A percentile compares a stretch with the other conserved stretches of the same genome.
Conservation (phyloP, 2,888 invertebrate genomes). For the Dyspetes luteomarginatus region DNA sequence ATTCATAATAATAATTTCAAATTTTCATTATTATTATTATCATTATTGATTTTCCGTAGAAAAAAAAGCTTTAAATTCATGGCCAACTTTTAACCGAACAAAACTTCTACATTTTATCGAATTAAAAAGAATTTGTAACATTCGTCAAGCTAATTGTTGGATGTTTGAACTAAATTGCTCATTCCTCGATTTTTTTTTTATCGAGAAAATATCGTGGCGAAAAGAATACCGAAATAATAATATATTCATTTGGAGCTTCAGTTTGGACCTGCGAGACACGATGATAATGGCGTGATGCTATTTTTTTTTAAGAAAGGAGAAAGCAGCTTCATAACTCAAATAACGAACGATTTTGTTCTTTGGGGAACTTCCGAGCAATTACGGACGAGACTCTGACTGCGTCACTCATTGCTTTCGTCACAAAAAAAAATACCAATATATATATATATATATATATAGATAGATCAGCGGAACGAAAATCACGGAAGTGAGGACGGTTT, state of each 20-base stretch:
- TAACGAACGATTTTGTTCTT: conserved; percentile 20
- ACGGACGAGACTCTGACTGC: conserved; percentile 5
- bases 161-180: neutral
- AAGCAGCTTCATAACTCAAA: conserved; percentile 37
- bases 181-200: neutral
- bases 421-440: conserved; percentile 19
- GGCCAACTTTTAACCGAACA: too few relatives aligned
- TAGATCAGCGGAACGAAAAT: conserved; percentile 31
- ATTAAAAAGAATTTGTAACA: neutral
- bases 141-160: neutral
- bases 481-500: conserved; percentile 31
- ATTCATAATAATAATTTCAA: too few relatives aligned
- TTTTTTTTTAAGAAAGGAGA: conserved; percentile 42
- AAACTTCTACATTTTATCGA: too few relatives aligned
- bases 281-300: conserved; percentile 5
- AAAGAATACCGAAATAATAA: neutral
- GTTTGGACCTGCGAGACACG: conserved; percentile 2
- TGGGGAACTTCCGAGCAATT: conserved; percentile 15
- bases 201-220: neutral
- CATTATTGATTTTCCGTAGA: too few relatives aligned
- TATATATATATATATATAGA: neutral
- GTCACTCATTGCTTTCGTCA: conserved; percentile 18
- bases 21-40: too few relatives aligned
- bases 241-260: neutral
- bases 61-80: too few relatives aligned